Evolutionary conservation across 2,113 vertebrate species (phyloP).

Genomic region (Prionailurus viverrinus): DNA sequence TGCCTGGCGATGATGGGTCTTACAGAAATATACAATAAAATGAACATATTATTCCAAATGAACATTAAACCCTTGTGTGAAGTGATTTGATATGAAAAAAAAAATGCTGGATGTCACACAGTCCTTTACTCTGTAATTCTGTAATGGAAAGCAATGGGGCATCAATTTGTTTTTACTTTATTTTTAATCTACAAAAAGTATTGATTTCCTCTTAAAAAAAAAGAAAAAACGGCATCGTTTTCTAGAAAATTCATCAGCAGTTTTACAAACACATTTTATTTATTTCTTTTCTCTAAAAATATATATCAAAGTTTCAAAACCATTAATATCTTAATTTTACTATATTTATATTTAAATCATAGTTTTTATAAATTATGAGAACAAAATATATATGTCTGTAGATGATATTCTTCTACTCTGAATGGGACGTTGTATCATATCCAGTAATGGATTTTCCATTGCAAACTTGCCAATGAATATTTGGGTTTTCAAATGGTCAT

Average conservation of each 20-base stretch:
- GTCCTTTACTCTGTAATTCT: background rate
- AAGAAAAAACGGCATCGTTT: background rate
- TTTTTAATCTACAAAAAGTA: background rate
- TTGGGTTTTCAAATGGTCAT: background rate
- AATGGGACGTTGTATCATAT: background rate
- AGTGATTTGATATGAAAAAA: constrained; percentile 20
- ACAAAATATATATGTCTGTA: background rate
- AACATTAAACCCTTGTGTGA: background rate
- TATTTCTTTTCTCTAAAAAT: background rate
- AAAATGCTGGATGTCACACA: background rate
- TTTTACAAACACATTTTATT: background rate
- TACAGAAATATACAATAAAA: constrained; percentile 22
- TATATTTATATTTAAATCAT: background rate
- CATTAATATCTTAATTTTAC: background rate
- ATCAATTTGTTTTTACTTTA: background rate
- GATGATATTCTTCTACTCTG: background rate
- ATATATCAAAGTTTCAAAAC: background rate
- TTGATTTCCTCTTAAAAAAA: background rate
- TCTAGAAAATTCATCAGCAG: background rate
- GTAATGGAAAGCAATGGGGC: background rate
- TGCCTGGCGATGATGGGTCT: background rate
- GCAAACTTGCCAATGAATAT: background rate
- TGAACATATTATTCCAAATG: background rate
- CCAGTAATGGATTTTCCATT: background rate
- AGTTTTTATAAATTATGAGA: background rate